Evolutionary conservation across 2,888 invertebrate genomes (phyloP).

Genomic region (Eristalis tenax): DNA sequence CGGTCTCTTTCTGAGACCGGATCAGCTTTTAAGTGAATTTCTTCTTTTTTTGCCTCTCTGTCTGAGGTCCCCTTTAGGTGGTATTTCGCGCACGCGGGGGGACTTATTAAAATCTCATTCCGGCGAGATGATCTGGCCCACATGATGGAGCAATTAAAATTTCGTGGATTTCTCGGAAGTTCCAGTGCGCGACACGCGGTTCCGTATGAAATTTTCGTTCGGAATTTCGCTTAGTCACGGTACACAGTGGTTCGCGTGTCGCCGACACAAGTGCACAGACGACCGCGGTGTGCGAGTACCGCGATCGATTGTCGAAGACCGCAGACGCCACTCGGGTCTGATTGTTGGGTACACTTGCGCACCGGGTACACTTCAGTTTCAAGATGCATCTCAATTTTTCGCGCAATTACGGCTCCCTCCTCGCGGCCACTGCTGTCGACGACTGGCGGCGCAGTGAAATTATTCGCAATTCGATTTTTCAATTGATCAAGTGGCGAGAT

Average conservation of each 20-base stretch:
- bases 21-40: slow-evolving; percentile 39
- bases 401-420: slow-evolving; percentile 57
- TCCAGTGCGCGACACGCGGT: slow-evolving; percentile 9
- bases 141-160: slow-evolving; percentile 72
- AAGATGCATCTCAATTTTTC: slow-evolving; percentile 70
- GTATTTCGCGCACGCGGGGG: background rate
- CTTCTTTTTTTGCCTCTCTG: background rate
- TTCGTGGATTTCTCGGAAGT: slow-evolving; percentile 66
- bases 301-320: slow-evolving; percentile 28
- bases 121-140: slow-evolving; percentile 43
- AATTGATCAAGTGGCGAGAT: slow-evolving; percentile 60
- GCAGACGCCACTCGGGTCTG: slow-evolving; percentile 57
- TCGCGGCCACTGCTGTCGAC: slow-evolving; percentile 14
- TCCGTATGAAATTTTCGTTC: slow-evolving; percentile 58
- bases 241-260: slow-evolving; percentile 44
- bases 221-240: slow-evolving; percentile 64
- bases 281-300: background rate
- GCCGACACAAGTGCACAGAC: slow-evolving; percentile 39
- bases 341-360: slow-evolving; percentile 44
- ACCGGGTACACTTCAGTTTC: slow-evolving; percentile 37
- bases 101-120: slow-evolving; percentile 69
- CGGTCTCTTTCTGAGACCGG: background rate
- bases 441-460: slow-evolving; percentile 17
- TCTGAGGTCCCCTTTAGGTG: background rate
- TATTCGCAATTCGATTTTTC: slow-evolving; percentile 66